phyloP scores from a whole-genome alignment of 1,140 invertebrate genomes.

The Copidosoma floridanum region DNA sequence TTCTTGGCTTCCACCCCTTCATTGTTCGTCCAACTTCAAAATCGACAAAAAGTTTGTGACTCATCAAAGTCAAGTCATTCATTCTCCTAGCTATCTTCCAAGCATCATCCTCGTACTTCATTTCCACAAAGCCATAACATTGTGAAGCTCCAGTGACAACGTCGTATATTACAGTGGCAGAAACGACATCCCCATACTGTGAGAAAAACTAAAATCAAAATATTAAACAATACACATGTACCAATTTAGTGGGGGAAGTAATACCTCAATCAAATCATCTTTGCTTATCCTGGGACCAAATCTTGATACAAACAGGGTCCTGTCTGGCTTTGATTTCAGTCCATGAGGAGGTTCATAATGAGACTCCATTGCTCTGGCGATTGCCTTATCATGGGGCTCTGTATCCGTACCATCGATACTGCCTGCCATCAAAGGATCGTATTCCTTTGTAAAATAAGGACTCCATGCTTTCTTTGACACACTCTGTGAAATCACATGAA shows the following conservation, averaged over 20 bases:
- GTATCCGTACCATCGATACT: slow-evolving; percentile 84
- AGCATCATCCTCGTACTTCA: slow-evolving; percentile 63
- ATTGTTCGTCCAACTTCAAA: slow-evolving; percentile 64
- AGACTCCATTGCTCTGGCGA: slow-evolving; percentile 70
- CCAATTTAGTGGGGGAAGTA: background rate
- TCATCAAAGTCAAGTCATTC: slow-evolving; percentile 60
- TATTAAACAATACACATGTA: background rate
- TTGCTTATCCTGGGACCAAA: slow-evolving; percentile 71
- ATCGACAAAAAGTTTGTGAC: slow-evolving; percentile 70
- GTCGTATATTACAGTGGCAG: slow-evolving; percentile 71
- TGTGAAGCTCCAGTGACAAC: slow-evolving; percentile 80
- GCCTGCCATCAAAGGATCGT: slow-evolving; percentile 71
- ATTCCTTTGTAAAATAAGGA: slow-evolving; percentile 53
- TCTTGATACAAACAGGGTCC: slow-evolving; percentile 78
- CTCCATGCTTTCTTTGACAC: slow-evolving; percentile 57
- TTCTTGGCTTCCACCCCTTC: slow-evolving; percentile 79
- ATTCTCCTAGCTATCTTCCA: slow-evolving; percentile 62
- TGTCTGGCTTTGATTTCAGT: slow-evolving; percentile 67
- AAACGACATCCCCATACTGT: slow-evolving; percentile 66
- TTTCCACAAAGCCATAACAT: slow-evolving; percentile 86
- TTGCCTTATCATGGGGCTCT: slow-evolving; percentile 77
- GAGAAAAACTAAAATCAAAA: slow-evolving; percentile 61
- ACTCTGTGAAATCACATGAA: too few species aligned
- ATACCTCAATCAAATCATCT: slow-evolving; percentile 45
- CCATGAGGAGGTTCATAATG: slow-evolving; percentile 69